These are phyloP conservation scores for Busseola fusca DNA, from an alignment of 2,888 invertebrate species.

Conservation along the genomic window DNA sequence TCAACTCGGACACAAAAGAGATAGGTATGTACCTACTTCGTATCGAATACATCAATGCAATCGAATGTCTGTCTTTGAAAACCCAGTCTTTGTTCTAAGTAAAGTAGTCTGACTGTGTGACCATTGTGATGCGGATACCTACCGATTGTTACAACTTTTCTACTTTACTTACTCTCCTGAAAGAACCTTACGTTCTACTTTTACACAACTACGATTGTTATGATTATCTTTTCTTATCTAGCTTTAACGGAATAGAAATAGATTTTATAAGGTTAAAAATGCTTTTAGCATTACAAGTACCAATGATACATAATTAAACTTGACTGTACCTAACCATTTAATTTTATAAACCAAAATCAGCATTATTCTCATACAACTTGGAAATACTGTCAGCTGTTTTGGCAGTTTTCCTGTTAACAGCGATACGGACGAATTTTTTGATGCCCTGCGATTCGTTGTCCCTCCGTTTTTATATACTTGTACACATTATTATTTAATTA, in stretches of 20 bases:
- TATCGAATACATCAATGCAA: conserved; percentile 64
- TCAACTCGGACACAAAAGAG: not conserved
- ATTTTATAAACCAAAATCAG: too few relatives aligned
- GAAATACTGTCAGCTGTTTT: too few relatives aligned
- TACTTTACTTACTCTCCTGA: conserved; percentile 26
- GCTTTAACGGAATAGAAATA: not conserved
- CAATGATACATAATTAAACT: not conserved
- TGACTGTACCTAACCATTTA: too few relatives aligned
- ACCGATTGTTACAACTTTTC: conserved; percentile 50
- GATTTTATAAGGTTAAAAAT: not conserved
- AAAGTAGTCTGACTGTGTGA: conserved; percentile 61
- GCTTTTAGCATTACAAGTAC: not conserved
- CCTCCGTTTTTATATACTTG: too few relatives aligned
- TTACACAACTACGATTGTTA: conserved; percentile 40
- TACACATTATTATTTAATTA: too few relatives aligned
- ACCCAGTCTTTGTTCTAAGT: conserved; percentile 65
- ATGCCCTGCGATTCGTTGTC: too few relatives aligned
- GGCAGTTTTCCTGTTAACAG: too few relatives aligned
- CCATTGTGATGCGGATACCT: conserved; percentile 71
- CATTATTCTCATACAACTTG: too few relatives aligned
- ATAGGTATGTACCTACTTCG: conserved; percentile 13
- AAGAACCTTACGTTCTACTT: conserved; percentile 21
- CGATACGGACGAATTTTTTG: too few relatives aligned
- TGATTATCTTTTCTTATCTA: conserved; percentile 15
- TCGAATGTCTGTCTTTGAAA: conserved; percentile 64